Conservation (phyloP, 2,113 vertebrate genomes). For the Sebastes schlegelii region DNA sequence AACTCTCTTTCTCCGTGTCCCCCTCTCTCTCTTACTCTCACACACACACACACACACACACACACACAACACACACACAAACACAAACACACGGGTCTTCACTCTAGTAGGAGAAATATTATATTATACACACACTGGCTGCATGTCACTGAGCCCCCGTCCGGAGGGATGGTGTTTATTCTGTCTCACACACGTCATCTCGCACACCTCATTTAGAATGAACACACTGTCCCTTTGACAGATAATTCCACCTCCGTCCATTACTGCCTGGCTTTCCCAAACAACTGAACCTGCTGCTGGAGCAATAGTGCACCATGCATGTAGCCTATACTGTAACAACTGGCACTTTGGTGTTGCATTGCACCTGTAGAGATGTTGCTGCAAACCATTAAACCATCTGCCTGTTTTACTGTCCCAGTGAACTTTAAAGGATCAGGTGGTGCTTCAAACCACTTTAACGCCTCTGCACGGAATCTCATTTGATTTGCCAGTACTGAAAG, state of each 20-base stretch:
- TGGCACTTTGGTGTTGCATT: neutral
- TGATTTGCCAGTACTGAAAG: neutral
- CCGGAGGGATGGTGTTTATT: constrained; percentile 46
- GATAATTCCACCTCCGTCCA: constrained; percentile 15
- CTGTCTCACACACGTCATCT: constrained; percentile 33
- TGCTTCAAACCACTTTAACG: too few species aligned
- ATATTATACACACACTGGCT: constrained; percentile 15
- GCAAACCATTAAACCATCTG: too few species aligned
- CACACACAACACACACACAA: neutral
- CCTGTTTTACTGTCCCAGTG: too few species aligned
- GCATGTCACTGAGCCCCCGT: constrained; percentile 17
- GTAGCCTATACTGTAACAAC: neutral
- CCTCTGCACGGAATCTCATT: neutral
- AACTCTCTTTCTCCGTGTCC: neutral
- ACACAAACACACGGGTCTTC: neutral
- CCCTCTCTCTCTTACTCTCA: neutral
- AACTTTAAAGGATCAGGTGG: too few species aligned
- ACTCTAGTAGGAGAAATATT: neutral
- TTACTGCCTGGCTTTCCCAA: neutral
- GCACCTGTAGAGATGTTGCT: too few species aligned
- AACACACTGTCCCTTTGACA: constrained; percentile 43
- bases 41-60: neutral
- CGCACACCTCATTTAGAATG: constrained; percentile 42
- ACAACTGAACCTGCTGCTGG: neutral
- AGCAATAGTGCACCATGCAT: neutral